Conservation (phyloP, 1,140 invertebrate species). For the Cheumatopsyche charites region DNA sequence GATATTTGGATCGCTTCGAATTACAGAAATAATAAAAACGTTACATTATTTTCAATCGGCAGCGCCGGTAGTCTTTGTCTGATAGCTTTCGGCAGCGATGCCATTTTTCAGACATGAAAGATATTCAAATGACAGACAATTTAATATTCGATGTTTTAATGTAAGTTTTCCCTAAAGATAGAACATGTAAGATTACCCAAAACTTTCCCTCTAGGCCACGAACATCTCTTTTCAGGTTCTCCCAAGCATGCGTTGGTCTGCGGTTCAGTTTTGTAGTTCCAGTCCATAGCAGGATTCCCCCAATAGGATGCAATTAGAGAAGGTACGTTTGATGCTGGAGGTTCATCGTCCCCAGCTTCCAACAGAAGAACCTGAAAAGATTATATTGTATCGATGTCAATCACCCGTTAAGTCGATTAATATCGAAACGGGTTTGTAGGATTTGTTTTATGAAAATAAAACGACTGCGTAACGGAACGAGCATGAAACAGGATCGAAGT, state of each 20-base stretch:
- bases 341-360: conserved; percentile 70
- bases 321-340: conserved; percentile 61
- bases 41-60: too few relatives aligned
- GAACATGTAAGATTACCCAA: too few relatives aligned
- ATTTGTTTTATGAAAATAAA: conserved; percentile 7
- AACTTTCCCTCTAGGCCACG: conserved; percentile 66
- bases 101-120: too few relatives aligned
- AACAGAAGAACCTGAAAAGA: conserved; percentile 62
- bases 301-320: conserved; percentile 63
- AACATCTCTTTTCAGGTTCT: conserved; percentile 58
- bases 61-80: too few relatives aligned
- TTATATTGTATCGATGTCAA: neutral
- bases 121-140: too few relatives aligned
- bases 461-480: conserved; percentile 8
- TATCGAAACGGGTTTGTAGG: conserved; percentile 14
- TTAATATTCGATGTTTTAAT: too few relatives aligned
- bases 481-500: neutral
- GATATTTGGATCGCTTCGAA: too few relatives aligned
- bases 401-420: neutral
- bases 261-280: conserved; percentile 69
- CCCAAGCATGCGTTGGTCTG: conserved; percentile 65
- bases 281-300: conserved; percentile 65
- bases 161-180: too few relatives aligned
- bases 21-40: too few relatives aligned
- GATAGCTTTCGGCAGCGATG: too few relatives aligned